These are phyloP conservation scores for Drosophila kuntzei DNA, from an alignment of 2,888 invertebrate species.

Conservation along the genomic window DNA sequence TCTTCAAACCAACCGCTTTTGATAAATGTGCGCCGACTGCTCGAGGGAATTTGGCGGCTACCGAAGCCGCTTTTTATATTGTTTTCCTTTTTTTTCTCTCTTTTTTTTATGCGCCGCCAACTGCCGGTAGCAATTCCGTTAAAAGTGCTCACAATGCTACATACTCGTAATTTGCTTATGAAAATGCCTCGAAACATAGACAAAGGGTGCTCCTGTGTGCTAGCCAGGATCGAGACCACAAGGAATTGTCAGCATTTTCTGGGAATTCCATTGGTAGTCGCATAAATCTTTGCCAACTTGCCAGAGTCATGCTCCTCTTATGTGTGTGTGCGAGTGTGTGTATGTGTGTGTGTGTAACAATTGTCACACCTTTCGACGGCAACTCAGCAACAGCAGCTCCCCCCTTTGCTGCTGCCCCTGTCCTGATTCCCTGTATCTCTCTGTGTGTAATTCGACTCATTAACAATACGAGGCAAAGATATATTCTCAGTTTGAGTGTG, in stretches of 20 bases:
- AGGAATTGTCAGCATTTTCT: slow-evolving; percentile 74
- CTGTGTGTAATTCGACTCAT: slow-evolving; percentile 83
- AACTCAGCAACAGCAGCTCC: slow-evolving; percentile 68
- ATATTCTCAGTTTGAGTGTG: slow-evolving; percentile 34
- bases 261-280: slow-evolving; percentile 66
- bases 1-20: slow-evolving; percentile 70
- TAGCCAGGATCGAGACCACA: slow-evolving; percentile 55
- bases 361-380: slow-evolving; percentile 81
- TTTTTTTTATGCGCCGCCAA: slow-evolving; percentile 36
- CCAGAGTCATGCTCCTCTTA: slow-evolving; percentile 61
- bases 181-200: slow-evolving; percentile 39
- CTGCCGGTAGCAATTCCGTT: slow-evolving; percentile 76
- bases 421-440: slow-evolving; percentile 22
- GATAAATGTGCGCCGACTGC: slow-evolving; percentile 71
- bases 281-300: slow-evolving; percentile 78
- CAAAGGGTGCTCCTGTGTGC: slow-evolving; percentile 19
- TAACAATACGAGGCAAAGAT: slow-evolving; percentile 75
- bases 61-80: slow-evolving; percentile 48
- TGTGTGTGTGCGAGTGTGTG: slow-evolving; percentile 14
- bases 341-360: slow-evolving; percentile 61
- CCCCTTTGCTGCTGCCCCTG: slow-evolving; percentile 13
- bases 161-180: slow-evolving; percentile 63
- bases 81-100: slow-evolving; percentile 7
- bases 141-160: slow-evolving; percentile 54
- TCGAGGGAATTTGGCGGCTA: slow-evolving; percentile 65